A percentile compares a stretch with the other conserved stretches of the same genome.
Evolutionary conservation across 2,888 invertebrate genomes (phyloP).

Genomic region (Diarsia rubi): DNA sequence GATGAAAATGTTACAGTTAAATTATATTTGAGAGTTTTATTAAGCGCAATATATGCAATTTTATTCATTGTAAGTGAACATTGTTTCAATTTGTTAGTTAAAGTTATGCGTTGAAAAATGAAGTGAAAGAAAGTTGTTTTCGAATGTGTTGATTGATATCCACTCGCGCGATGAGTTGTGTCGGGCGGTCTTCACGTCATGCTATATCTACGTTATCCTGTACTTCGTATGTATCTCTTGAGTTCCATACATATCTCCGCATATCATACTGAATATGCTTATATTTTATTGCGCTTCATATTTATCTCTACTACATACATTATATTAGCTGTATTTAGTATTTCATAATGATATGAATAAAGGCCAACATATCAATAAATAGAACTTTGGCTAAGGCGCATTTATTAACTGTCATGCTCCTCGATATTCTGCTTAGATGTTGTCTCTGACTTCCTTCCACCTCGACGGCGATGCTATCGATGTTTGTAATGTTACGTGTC

Average conservation of each 20-base stretch:
- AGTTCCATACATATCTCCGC: conserved; percentile 84
- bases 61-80: conserved; percentile 90
- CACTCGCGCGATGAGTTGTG: conserved; percentile 60
- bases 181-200: conserved; percentile 61
- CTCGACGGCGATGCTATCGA: conserved; percentile 66
- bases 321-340: conserved; percentile 81
- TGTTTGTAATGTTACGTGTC: conserved; percentile 79
- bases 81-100: conserved; percentile 91
- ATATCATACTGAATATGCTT: conserved; percentile 83
- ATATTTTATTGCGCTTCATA: conserved; percentile 84
- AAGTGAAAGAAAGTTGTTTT: conserved; percentile 85
- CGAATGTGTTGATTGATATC: conserved; percentile 68
- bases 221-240: conserved; percentile 63
- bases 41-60: conserved; percentile 90
- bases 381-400: conserved; percentile 84
- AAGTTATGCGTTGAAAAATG: conserved; percentile 88
- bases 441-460: conserved; percentile 66
- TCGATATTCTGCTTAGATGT: conserved; percentile 69
- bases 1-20: conserved; percentile 90
- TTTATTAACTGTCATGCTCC: conserved; percentile 71
- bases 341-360: conserved; percentile 79
- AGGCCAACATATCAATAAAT: conserved; percentile 88
- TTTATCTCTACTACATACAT: conserved; percentile 77
- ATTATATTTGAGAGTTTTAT: conserved; percentile 91
- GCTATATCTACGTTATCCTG: conserved; percentile 57